Conservation (phyloP, 2,888 invertebrate species). For the Trachelus tabidus region DNA sequence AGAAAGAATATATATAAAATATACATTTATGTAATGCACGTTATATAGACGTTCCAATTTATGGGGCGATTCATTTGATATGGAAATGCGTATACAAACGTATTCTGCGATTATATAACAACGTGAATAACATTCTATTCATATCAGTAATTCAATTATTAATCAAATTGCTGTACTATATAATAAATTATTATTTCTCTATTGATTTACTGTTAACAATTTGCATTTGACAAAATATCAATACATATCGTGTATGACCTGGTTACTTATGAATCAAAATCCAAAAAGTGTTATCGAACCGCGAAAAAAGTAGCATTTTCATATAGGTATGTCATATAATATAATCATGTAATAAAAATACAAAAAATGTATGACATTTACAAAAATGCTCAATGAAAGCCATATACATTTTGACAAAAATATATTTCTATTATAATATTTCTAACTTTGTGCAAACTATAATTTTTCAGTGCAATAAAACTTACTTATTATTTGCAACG, state of each 20-base stretch:
- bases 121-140: not conserved
- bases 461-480: not conserved
- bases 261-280: not conserved
- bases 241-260: not conserved
- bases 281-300: not conserved
- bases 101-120: not conserved
- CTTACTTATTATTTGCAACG: conserved; percentile 63
- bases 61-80: not conserved
- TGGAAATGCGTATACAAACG: not conserved
- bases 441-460: not conserved
- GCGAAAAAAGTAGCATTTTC: not conserved
- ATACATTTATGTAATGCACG: not conserved
- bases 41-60: not conserved
- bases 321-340: not conserved
- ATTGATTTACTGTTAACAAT: not conserved
- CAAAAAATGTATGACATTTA: not conserved
- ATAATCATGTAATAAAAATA: not conserved
- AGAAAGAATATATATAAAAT: not conserved
- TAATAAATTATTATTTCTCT: not conserved
- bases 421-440: not conserved
- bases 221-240: not conserved
- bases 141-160: not conserved
- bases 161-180: not conserved
- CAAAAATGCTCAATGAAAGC: not conserved
- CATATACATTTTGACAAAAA: not conserved